Base-by-base conservation (phyloP, 1,140 invertebrate species). In the Drosophila equinoxialis region DNA sequence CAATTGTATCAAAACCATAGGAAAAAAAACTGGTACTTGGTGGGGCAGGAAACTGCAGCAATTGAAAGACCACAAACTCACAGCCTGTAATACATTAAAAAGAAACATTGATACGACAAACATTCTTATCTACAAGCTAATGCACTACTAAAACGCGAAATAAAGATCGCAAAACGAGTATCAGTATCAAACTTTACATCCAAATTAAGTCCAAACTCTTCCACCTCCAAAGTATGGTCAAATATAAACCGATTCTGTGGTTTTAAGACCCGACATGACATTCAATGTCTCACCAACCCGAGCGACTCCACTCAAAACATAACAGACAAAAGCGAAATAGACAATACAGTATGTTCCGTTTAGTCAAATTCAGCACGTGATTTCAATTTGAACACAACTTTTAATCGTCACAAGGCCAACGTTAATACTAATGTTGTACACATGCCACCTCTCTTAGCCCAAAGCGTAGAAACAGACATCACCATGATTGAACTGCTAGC, bases 201-300 rank as follows among this genome's bases (percentile, higher is more conserved):
- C 5, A 39, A 69, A 41, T 67, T 74, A 35, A 67, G 37, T 17
- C 67, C 71, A 13, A 58, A 33, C 6, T 39, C 71, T 7, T 14
- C 58, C 6, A 57, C 42, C 10, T 33, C 6, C 7, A 65, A 74
- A 74, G 63, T 77, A 54, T 72, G 65, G 70, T 73, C 60, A 17
- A 73, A 74, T 33, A 71, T 71, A 33, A 66, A 64, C 13, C 41
- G n/a, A 0, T 68, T 78, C 8, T 68, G 65, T 23, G 72, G 65
- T 42, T 37, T 58, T 1, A 74, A 74, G 45, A 55, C 39, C 6
- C 1, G 23, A 26, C 23, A 26, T 26, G 23, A 26, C 23, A 74
- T 66, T 11, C 63, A 78, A 8, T 70, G 55, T 48, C n/a, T 68
- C 20, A 37, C 54, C 11, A 17, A 57, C 11, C 33, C 54, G n/a